phyloP scores from a whole-genome alignment of 2,888 invertebrate genomes.

The Neoaliturus tenellus region DNA sequence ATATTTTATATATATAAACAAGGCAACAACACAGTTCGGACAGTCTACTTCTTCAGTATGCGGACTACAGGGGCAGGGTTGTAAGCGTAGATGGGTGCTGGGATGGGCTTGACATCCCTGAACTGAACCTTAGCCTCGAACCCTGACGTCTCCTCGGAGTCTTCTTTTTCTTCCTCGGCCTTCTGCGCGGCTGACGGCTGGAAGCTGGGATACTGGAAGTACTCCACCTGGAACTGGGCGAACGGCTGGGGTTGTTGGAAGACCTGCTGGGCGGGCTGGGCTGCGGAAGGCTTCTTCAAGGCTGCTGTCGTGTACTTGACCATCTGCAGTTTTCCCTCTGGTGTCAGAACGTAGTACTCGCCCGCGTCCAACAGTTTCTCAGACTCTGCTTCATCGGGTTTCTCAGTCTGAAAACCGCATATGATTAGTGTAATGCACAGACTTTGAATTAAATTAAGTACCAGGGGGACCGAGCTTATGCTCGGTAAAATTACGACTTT shows the following conservation, averaged over 20 bases:
- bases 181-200: neutral
- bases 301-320: conserved; percentile 36
- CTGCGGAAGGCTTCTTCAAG: neutral
- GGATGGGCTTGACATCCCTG: conserved; percentile 13
- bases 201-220: conserved; percentile 2
- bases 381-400: neutral
- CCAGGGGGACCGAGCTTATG: too few relatives aligned
- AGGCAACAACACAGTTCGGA: neutral
- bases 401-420: conserved; percentile 1
- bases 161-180: neutral
- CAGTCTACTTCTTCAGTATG: neutral
- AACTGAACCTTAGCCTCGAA: conserved; percentile 17
- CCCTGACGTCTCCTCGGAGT: neutral
- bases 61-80: conserved; percentile 8
- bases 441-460: too few relatives aligned
- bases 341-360: conserved; percentile 36
- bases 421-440: too few relatives aligned
- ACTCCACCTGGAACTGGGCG: conserved; percentile 31
- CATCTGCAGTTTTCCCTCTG: conserved; percentile 35
- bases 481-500: too few relatives aligned
- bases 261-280: neutral
- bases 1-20: too few relatives aligned
- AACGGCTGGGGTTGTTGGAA: neutral
- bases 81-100: conserved; percentile 11
- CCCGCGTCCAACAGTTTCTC: conserved; percentile 21